Percentiles rank a stretch among this genome's conserved stretches.
Conservation (phyloP, 2,888 invertebrate species). For the Hirtodrosophila alboralis region DNA sequence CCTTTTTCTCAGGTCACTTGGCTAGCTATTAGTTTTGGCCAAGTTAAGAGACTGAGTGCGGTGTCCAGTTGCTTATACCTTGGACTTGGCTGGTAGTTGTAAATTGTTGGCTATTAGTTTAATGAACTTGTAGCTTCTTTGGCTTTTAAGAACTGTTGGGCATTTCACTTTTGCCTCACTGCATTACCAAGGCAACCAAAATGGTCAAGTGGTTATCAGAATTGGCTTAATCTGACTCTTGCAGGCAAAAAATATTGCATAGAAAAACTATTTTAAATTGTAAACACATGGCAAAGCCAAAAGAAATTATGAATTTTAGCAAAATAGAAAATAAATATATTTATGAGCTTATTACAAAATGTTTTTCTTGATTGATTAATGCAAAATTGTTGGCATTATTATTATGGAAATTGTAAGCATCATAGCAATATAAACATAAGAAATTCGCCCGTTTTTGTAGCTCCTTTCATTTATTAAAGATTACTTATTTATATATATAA, state of each 20-base stretch:
- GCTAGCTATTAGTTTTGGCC: slow-evolving; percentile 44
- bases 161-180: slow-evolving; percentile 42
- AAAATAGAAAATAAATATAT: no score
- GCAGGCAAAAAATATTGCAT: slow-evolving; percentile 8
- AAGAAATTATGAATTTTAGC: no score
- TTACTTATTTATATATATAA: no score
- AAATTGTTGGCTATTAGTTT: slow-evolving; percentile 80
- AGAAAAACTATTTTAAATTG: slow-evolving; percentile 15
- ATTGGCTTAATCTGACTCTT: slow-evolving; percentile 26
- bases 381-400: no score
- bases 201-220: slow-evolving; percentile 35
- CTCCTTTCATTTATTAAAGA: no score
- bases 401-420: no score
- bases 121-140: slow-evolving; percentile 72
- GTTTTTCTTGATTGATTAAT: no score
- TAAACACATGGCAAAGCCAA: slow-evolving; percentile 4
- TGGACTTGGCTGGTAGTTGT: slow-evolving; percentile 57
- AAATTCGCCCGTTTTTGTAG: no score
- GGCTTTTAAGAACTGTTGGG: slow-evolving; percentile 45
- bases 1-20: slow-evolving; percentile 25
- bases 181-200: slow-evolving; percentile 12
- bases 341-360: no score
- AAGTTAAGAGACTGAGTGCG: not conserved
- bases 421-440: no score
- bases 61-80: slow-evolving; percentile 20